These are phyloP conservation scores for Cyprinodon tularosa DNA, from an alignment of 2,113 vertebrate genomes.

Conservation along the genomic window DNA sequence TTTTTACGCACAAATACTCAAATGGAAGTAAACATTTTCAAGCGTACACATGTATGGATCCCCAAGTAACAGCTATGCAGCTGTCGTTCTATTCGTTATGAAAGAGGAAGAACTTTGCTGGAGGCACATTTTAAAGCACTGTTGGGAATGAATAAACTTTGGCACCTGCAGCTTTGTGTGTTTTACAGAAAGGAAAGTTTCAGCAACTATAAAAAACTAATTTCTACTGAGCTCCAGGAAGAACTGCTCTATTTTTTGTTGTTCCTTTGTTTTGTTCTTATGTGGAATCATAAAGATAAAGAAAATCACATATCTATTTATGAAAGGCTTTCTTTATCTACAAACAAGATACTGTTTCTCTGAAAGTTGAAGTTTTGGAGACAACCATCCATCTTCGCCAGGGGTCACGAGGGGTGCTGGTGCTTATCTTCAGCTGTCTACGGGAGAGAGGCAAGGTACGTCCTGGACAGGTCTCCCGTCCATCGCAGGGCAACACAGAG, in stretches of 20 bases:
- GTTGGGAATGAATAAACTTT: conserved; percentile 28
- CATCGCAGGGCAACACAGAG: too few species aligned
- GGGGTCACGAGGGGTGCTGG: too few species aligned
- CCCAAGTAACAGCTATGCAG: conserved; percentile 39
- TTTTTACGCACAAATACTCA: not conserved
- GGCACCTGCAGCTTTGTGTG: conserved; percentile 26
- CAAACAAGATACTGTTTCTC: too few species aligned
- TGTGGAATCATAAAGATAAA: too few species aligned
- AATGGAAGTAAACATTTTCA: not conserved
- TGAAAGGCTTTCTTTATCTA: too few species aligned
- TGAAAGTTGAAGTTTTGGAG: too few species aligned
- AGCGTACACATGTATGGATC: not conserved
- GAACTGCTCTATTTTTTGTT: not conserved
- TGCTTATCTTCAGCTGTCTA: too few species aligned
- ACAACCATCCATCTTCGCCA: too few species aligned
- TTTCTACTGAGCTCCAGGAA: not conserved
- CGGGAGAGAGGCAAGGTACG: too few species aligned
- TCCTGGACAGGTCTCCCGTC: too few species aligned
- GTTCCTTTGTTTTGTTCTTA: not conserved
- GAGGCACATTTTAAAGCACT: conserved; percentile 36
- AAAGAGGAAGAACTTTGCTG: conserved; percentile 20
- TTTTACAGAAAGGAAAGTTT: not conserved
- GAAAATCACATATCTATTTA: too few species aligned
- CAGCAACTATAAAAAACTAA: not conserved
- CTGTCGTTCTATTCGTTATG: conserved; percentile 36